Conservation (phyloP, 2,888 invertebrate species). For the Nephrotoma guestfalica region DNA sequence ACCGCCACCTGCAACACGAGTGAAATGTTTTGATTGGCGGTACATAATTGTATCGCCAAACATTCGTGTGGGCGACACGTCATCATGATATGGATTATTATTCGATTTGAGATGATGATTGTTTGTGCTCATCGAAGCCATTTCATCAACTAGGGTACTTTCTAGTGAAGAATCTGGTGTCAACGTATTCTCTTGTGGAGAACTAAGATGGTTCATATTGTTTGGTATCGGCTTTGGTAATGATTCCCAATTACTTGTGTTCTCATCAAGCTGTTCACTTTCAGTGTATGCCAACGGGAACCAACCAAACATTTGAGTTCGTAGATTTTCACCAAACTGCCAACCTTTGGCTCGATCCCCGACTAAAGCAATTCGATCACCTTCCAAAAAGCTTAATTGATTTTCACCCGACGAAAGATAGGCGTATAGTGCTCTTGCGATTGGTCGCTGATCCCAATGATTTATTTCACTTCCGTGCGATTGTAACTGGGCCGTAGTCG, state of each 20-base stretch:
- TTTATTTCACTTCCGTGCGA: constrained; percentile 11
- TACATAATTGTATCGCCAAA: constrained; percentile 52
- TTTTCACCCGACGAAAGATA: constrained; percentile 82
- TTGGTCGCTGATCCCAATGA: constrained; percentile 51
- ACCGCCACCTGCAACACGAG: constrained; percentile 37
- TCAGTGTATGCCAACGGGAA: constrained; percentile 93
- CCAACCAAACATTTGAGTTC: constrained; percentile 88
- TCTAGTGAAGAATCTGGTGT: constrained; percentile 16
- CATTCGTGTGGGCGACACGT: constrained; percentile 47
- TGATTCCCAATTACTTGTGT: not conserved
- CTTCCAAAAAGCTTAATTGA: constrained; percentile 83
- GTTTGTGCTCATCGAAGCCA: constrained; percentile 10
- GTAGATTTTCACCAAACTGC: constrained; percentile 91
- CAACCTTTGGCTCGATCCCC: constrained; percentile 89
- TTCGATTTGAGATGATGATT: constrained; percentile 18
- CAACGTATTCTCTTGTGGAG: constrained; percentile 11
- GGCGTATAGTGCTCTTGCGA: constrained; percentile 76
- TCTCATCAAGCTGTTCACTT: constrained; percentile 40
- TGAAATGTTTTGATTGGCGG: constrained; percentile 37
- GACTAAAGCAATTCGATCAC: constrained; percentile 73
- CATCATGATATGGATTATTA: constrained; percentile 24
- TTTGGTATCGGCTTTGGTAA: not conserved
- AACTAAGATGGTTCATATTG: constrained; percentile 11
- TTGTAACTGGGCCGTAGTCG: not conserved
- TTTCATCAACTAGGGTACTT: constrained; percentile 10